Conservation (phyloP, 2,113 vertebrate genomes). For the Chinchilla lanigera region DNA sequence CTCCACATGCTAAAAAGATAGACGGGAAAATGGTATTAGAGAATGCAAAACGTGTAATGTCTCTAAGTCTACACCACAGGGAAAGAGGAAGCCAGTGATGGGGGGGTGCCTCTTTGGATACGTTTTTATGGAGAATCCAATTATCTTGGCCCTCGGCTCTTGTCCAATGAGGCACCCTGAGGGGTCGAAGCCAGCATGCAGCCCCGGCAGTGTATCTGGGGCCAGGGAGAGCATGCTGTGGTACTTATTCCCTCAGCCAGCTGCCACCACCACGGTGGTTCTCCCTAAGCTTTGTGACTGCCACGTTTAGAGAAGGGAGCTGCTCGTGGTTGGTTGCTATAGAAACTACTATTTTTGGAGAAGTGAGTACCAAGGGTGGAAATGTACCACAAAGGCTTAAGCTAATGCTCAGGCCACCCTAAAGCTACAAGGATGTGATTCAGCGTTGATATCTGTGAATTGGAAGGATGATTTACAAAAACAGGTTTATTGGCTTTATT, state of each 20-base stretch:
- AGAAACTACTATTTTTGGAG: not conserved
- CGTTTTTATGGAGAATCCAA: not conserved
- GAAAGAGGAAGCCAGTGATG: not conserved
- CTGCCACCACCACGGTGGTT: not conserved
- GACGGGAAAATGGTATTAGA: not conserved
- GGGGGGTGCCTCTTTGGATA: not conserved
- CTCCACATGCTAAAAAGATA: not conserved
- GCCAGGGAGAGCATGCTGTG: not conserved
- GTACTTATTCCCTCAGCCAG: not conserved
- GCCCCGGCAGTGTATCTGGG: not conserved
- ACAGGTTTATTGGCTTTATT: not conserved
- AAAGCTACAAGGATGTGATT: not conserved
- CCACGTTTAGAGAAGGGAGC: not conserved
- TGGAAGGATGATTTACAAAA: not conserved
- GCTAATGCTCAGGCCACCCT: not conserved
- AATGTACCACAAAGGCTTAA: not conserved
- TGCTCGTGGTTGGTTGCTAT: not conserved
- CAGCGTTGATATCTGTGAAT: not conserved
- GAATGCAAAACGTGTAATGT: not conserved
- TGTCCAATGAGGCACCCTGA: not conserved
- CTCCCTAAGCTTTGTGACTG: not conserved
- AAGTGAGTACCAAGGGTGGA: not conserved
- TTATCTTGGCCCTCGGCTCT: not conserved
- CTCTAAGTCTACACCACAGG: not conserved
- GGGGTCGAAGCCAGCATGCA: not conserved